Base-by-base conservation (phyloP, 2,888 invertebrate species). In the Drepanosiphum platanoidis region DNA sequence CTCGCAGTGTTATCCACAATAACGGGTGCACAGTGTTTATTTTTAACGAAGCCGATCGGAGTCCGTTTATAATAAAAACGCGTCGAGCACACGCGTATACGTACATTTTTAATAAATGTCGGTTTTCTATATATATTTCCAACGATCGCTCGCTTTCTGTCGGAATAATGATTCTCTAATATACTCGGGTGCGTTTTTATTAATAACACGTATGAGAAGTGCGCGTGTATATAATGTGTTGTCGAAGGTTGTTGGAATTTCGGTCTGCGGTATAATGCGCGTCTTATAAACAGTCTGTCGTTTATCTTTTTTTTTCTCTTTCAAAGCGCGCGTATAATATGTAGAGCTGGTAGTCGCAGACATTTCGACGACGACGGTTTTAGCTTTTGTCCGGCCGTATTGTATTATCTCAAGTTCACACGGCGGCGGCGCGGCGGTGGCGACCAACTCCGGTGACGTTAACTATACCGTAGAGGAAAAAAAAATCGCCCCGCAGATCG, bases 401-500 rank as follows among this genome's bases (percentile, higher is more conserved):
- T 27, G 2, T 3, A 27, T 13, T 52, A 32, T 30, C 39, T 74
- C 42, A 39, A 74, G 58, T 82, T 82, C 82, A 82, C 82, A 82
- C 81, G 80, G 78, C 52, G 34, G n/a, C 34, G 27, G 15, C 72
- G 27, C 3, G 8, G 27, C 15, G 32, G 70, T 27, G 13, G 30
- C 30, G n/a, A 42, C 42, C 15, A 52, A 52, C 52, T 18, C 30
- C 30, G 13, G 75, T 58, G 36, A 75, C 58, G 75, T 75, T 58
- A 58, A 58, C 58, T 68, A n/a, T n/a, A 52, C 80, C 15, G 52
- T 8, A 7, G 58, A 34, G 13, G 22, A 11, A 30, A 61, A 81
- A n/a, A 81, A 72, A 71, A 83, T 83, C 61, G 74, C 27, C 74
- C 82, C 61, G 82, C 32, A 34, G 83, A 83, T 83, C 83, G 83